Evolutionary conservation across 2,888 invertebrate genomes (phyloP).

Genomic region (Melinaea marsaeus): DNA sequence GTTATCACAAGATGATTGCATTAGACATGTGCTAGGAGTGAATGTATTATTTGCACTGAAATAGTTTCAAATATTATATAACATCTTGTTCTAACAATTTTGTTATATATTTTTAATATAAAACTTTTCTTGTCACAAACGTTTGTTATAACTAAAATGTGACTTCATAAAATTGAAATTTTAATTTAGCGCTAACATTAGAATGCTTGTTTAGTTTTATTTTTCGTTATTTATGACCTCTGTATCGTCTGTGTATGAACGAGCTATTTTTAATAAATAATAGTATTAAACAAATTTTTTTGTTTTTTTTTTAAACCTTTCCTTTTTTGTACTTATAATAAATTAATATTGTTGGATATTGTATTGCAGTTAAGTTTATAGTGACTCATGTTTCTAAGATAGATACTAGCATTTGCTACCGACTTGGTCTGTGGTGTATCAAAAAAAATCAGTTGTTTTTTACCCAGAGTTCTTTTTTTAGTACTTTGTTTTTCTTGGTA

Average conservation of each 20-base stretch:
- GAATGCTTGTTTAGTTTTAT: constrained; percentile 34
- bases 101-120: not conserved
- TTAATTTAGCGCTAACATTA: constrained; percentile 17
- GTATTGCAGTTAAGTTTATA: not conserved
- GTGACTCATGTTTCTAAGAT: too few relatives aligned
- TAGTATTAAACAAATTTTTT: constrained; percentile 63
- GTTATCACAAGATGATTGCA: constrained; percentile 11
- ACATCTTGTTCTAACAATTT: not conserved
- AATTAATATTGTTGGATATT: not conserved
- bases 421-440: too few relatives aligned
- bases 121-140: not conserved
- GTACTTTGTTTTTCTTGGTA: too few relatives aligned
- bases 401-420: too few relatives aligned
- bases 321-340: not conserved
- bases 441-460: too few relatives aligned
- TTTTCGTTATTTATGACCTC: constrained; percentile 40
- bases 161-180: not conserved
- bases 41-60: constrained; percentile 11
- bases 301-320: constrained; percentile 5
- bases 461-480: too few relatives aligned
- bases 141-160: not conserved
- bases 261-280: constrained; percentile 54
- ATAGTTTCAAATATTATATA: constrained; percentile 8
- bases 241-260: constrained; percentile 39
- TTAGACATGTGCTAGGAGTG: constrained; percentile 24